Evolutionary conservation across 2,113 vertebrate species (phyloP).

Genomic region (Silurus asotus): DNA sequence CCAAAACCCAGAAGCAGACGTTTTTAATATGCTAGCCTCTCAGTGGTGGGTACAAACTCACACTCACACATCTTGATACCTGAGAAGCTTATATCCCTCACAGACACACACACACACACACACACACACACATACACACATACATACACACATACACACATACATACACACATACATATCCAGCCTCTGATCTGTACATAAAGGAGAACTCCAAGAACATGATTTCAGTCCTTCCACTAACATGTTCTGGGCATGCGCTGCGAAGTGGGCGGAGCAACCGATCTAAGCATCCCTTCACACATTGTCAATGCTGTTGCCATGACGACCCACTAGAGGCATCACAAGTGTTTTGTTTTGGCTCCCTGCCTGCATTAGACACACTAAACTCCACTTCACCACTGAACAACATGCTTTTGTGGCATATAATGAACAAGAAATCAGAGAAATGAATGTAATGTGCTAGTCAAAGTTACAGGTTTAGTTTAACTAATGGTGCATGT

Average conservation of each 20-base stretch:
- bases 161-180: not conserved
- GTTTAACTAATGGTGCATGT: not conserved
- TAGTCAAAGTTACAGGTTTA: no score
- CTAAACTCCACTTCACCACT: conserved; percentile 27
- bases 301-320: conserved; percentile 64
- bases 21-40: conserved; percentile 84
- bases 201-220: no score
- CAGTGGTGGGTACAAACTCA: conserved; percentile 78
- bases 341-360: conserved; percentile 29
- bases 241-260: conserved; percentile 26
- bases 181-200: no score
- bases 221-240: not conserved
- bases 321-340: conserved; percentile 53
- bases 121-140: conserved; percentile 1
- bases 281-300: conserved; percentile 53
- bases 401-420: not conserved
- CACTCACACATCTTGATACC: not conserved
- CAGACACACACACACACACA: not conserved
- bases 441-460: not conserved
- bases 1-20: conserved; percentile 77
- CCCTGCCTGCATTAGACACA: conserved; percentile 28
- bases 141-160: not conserved
- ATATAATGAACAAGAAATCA: not conserved
- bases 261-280: conserved; percentile 15
- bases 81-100: not conserved